Evolutionary conservation across 2,797 vertebrate genomes (phyloP).

Genomic region (Phalanger gymnotis): DNA sequence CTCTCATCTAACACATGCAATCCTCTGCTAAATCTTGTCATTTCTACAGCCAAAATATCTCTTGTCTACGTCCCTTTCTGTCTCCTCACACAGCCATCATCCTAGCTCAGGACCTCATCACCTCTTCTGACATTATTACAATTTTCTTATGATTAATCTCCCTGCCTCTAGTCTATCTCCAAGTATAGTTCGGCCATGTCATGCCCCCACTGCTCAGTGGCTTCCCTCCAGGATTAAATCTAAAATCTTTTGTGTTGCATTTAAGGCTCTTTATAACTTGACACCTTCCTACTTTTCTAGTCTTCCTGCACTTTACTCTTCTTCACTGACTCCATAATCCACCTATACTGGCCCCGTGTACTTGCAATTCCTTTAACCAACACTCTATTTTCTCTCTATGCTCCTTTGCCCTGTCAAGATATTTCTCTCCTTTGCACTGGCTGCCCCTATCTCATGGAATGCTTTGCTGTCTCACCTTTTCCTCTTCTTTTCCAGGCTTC

Average conservation of each 20-base stretch:
- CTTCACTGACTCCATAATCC: neutral
- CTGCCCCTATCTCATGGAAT: neutral
- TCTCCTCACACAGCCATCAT: neutral
- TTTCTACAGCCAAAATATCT: neutral
- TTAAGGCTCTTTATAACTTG: neutral
- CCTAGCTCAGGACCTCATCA: neutral
- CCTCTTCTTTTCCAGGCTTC: neutral
- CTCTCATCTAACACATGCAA: neutral
- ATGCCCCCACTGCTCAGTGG: neutral
- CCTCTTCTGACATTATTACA: neutral
- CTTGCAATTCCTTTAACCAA: neutral
- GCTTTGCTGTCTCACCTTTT: neutral
- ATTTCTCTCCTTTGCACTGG: neutral
- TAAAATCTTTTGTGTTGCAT: neutral
- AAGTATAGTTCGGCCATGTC: neutral
- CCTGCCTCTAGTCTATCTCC: neutral
- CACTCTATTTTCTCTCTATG: neutral
- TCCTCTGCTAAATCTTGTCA: neutral
- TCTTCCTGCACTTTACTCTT: neutral
- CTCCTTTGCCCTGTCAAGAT: neutral
- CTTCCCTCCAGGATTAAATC: too few species aligned
- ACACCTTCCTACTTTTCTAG: neutral
- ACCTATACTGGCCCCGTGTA: neutral
- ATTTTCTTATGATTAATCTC: neutral
- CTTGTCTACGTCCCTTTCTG: too few species aligned